phyloP scores from a whole-genome alignment of 2,888 invertebrate species.

The Prenolepis imparis region DNA sequence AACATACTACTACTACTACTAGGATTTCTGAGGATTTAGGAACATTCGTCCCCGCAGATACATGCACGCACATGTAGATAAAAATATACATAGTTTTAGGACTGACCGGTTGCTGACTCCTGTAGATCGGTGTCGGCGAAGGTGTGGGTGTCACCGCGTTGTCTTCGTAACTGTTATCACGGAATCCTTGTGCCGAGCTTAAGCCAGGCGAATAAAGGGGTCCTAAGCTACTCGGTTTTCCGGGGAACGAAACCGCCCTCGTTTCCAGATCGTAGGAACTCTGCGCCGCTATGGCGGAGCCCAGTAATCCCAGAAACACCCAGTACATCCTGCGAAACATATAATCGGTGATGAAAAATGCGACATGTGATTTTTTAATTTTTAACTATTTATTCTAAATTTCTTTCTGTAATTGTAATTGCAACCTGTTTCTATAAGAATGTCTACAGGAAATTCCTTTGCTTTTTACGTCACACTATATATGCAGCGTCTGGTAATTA shows the following conservation, averaged over 20 bases:
- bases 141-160: constrained; percentile 85
- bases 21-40: too few species aligned
- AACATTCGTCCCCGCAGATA: too few species aligned
- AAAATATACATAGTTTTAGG: neutral
- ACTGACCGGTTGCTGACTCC: constrained; percentile 78
- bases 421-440: too few species aligned
- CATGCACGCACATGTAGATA: neutral
- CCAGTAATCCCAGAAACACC: constrained; percentile 80
- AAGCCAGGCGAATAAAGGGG: constrained; percentile 81
- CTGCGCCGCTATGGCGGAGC: constrained; percentile 80
- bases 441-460: neutral
- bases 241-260: constrained; percentile 80
- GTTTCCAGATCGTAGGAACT: constrained; percentile 81
- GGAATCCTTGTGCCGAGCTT: constrained; percentile 80
- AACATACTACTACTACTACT: too few species aligned
- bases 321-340: constrained; percentile 79
- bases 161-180: constrained; percentile 85
- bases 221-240: constrained; percentile 81
- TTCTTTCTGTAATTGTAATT: neutral
- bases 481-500: too few species aligned
- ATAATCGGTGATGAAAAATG: neutral
- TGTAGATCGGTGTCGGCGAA: constrained; percentile 82
- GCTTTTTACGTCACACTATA: neutral
- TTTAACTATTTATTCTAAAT: neutral
- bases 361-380: neutral